Evolutionary conservation across 2,888 invertebrate genomes (phyloP), one percentile per base, ranked within the genome.

Genomic region (Imbricaverruca yamaguchii): DNA sequence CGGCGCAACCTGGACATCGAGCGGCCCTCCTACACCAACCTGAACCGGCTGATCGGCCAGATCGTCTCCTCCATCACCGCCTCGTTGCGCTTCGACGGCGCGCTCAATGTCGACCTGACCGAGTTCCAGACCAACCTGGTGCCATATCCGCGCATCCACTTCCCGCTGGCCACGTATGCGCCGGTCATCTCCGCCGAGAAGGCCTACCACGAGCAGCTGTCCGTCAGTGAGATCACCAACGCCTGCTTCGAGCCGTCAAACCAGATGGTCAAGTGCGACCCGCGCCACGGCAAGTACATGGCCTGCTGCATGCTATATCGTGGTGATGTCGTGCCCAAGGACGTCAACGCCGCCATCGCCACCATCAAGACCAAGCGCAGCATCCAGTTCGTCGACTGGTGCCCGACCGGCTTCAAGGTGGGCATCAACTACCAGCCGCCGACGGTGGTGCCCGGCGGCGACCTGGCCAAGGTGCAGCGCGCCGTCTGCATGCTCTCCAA

Each of bases 341-440:
- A 87, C 80, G 87, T 87, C 67, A 87, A 87, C 82, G 86, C 86
- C 8, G 86, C 87, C 80, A 87, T 87, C 80, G 85, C 86, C 7
- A 85, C 86, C 81, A 88, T 89, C 85, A 89, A 89, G 85, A 88
- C 88, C 74, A 88, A 87, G 84, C 85, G 87, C 80, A 86, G 86
- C 78, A 88, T 89, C 83, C 88, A 89, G 85, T 89, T 89, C 83
- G 88, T 88, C 12, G 88, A 89, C 83, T 88, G 88, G 88, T 88
- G 88, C 84, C 88, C 88, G 56, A 89, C 89, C 69, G 89, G 89
- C 56, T 89, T 88, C 88, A 57, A 89, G 89, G 90, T 90, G 81
- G 93, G 94, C 83, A 93, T 94, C 90, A 97, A 96, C 91, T 96
- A 96, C 90, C 96, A 96, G 89, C 94, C 95, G 83, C 95, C 95